These are phyloP conservation scores for Polyommatus icarus DNA, from an alignment of 2,888 invertebrate species.

Conservation along the genomic window DNA sequence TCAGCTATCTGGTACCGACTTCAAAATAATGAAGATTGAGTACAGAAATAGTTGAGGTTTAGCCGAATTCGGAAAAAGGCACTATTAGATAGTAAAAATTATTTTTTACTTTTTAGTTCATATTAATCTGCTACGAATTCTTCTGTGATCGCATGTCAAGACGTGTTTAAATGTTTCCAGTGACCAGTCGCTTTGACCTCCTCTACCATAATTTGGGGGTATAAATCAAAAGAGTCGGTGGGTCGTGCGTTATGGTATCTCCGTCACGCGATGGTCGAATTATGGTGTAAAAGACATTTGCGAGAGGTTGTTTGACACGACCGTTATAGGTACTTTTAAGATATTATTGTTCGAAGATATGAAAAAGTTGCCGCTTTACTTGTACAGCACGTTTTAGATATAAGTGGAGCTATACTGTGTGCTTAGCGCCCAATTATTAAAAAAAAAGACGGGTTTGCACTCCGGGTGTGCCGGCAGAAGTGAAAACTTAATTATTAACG, in stretches of 20 bases:
- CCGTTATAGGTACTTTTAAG: background rate
- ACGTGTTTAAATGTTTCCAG: constrained; percentile 14
- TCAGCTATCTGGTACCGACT: too few species aligned
- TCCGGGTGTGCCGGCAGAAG: too few species aligned
- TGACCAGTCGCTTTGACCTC: constrained; percentile 26
- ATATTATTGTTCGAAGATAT: constrained; percentile 2
- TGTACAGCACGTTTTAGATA: too few species aligned
- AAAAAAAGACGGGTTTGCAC: too few species aligned
- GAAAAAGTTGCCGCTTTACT: background rate
- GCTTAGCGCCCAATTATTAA: background rate
- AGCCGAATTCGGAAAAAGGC: too few species aligned
- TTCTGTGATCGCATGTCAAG: constrained; percentile 21
- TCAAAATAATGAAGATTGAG: too few species aligned
- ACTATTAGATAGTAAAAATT: too few species aligned
- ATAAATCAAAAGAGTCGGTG: constrained; percentile 32
- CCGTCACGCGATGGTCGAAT: constrained; percentile 71
- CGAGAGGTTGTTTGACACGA: constrained; percentile 45
- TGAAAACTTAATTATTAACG: too few species aligned
- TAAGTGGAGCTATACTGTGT: background rate
- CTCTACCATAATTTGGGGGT: constrained; percentile 27
- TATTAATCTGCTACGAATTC: background rate
- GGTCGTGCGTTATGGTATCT: constrained; percentile 46
- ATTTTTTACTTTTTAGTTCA: too few species aligned
- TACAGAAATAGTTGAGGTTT: too few species aligned
- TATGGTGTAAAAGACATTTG: constrained; percentile 60